Percentiles rank a stretch among this genome's conserved stretches.
Conservation (phyloP, 2,113 vertebrate genomes). For the Stercorarius parasiticus region DNA sequence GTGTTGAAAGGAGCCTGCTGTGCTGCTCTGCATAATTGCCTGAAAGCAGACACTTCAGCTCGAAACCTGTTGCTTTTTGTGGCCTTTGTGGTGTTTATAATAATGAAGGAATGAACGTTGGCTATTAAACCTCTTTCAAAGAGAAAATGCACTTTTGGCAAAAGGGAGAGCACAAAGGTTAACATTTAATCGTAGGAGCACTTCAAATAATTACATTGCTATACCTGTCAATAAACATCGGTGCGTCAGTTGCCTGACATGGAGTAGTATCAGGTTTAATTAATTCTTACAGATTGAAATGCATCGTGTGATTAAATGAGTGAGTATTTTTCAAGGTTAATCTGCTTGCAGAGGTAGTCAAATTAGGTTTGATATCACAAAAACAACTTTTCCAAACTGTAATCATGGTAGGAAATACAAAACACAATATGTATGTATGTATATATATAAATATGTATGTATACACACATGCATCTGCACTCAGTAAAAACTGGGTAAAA, state of each 20-base stretch:
- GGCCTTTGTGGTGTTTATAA: constrained; percentile 71
- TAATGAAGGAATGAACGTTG: constrained; percentile 59
- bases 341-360: constrained; percentile 19
- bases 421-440: rapidly evolving
- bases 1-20: constrained; percentile 68
- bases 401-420: not conserved
- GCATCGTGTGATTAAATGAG: constrained; percentile 44
- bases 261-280: constrained; percentile 63
- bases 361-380: constrained; percentile 31
- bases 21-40: constrained; percentile 72
- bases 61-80: constrained; percentile 66
- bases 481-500: not conserved
- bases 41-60: constrained; percentile 84
- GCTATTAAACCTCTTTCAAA: constrained; percentile 34
- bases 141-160: constrained; percentile 25
- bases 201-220: constrained; percentile 4
- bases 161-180: not conserved
- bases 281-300: constrained; percentile 62
- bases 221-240: constrained; percentile 13
- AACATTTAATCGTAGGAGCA: not conserved
- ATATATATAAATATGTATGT: rapidly evolving
- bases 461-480: not conserved
- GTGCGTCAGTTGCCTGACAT: constrained; percentile 21
- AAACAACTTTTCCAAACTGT: not conserved
- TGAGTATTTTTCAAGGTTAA: constrained; percentile 47